Base-by-base conservation (phyloP, 2,797 vertebrate genomes). In the Remorina albescens region DNA sequence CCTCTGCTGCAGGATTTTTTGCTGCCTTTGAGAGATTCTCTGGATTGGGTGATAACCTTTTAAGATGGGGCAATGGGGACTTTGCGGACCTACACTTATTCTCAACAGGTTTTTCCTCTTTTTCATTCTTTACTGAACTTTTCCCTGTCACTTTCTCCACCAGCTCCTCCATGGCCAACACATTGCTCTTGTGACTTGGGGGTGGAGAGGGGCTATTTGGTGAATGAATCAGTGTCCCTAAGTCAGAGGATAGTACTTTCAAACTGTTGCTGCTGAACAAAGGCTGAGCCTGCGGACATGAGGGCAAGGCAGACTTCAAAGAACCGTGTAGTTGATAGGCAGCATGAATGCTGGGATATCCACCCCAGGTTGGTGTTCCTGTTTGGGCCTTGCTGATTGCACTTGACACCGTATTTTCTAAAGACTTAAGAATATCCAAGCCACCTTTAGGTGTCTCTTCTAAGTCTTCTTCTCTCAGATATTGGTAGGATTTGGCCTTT, bases 311-410 rank as follows among this genome's bases (percentile, higher is more conserved):
- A 1, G 96, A 93, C 88, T 97, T 98, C 46, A 96, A 85, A 7
- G 95, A 82, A 46, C 97, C 96, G 0, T 98, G 98, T 76, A 99
- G 95, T 89, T 99, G 98, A 91, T 99, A 99, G 76, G 98, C 98
- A 0, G 98, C 98, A 21, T 99, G 98, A 87, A 99, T 99, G 89
- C 98, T 99, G 72, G 97, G 97, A 87, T 99, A 99, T 44, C 97
- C 98, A 16, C 98, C 98, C 98, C 98, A 99, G 2, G 97, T 98
- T 50, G 98, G 98, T 0, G 98, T 95, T 13, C 98, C 98, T 0
- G 98, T 99, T 94, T 99, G 98, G 77, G 98, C 98, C 78, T 99
- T 99, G 92, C 95, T 99, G 94, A 99, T 99, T 83, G 98, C 98
- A 60, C 96, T 96, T 67, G 97, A 97, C 67, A 99, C 97, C 0